Conservation (phyloP, 2,888 invertebrate genomes). For the Seladonia tumulorum region DNA sequence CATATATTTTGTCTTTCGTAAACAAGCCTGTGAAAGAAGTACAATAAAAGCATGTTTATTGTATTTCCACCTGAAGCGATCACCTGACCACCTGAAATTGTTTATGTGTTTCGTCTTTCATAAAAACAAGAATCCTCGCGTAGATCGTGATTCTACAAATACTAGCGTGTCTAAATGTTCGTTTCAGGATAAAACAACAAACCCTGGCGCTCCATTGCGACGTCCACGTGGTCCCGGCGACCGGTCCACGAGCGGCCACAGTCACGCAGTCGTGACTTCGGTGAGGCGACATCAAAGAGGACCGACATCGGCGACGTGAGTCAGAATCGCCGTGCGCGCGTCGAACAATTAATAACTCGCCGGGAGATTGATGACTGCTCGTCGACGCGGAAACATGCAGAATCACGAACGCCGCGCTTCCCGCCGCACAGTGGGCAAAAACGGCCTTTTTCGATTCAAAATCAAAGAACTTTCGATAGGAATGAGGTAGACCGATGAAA, state of each 20-base stretch:
- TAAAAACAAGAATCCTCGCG: not conserved
- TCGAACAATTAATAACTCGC: constrained; percentile 4
- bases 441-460: no score
- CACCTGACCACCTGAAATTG: no score
- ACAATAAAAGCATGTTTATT: no score
- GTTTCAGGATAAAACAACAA: not conserved
- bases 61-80: no score
- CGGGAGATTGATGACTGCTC: not conserved
- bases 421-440: no score
- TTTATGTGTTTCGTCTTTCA: not conserved
- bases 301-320: not conserved
- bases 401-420: constrained; percentile 6
- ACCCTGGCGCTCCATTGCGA: not conserved
- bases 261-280: not conserved
- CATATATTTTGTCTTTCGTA: no score
- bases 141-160: not conserved
- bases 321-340: constrained; percentile 8
- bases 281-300: not conserved
- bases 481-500: no score
- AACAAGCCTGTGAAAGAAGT: no score
- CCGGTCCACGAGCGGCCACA: not conserved
- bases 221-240: not conserved
- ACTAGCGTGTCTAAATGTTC: not conserved
- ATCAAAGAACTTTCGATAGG: no score
- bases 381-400: constrained; percentile 3